Evolutionary conservation across 1,140 invertebrate genomes (phyloP).

Genomic region (Helicoverpa zea): DNA sequence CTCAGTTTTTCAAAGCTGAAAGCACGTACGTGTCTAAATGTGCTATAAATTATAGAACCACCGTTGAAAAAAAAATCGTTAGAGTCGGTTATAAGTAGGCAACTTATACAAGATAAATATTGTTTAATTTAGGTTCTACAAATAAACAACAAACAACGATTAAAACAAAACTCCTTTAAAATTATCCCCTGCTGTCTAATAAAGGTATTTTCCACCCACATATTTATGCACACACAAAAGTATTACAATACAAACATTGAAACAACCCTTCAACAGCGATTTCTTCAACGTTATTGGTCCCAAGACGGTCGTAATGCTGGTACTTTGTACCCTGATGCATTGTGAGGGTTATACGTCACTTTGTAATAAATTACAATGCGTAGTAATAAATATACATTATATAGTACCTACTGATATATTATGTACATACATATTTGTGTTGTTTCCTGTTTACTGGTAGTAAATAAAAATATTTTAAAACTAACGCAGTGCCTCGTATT

Average conservation of each 20-base stretch:
- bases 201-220: background rate
- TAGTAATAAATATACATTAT: background rate
- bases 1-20: too few species aligned
- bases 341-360: background rate
- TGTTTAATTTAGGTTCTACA: background rate
- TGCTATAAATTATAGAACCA: too few species aligned
- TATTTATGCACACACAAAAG: background rate
- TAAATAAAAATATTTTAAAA: too few species aligned
- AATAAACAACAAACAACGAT: background rate
- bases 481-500: too few species aligned
- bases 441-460: background rate
- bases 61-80: too few species aligned
- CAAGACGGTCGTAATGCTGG: background rate
- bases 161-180: background rate
- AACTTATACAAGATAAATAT: background rate
- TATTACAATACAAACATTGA: constrained; percentile 21
- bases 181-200: constrained; percentile 1
- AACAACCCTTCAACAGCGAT: constrained; percentile 27
- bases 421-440: background rate
- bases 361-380: background rate
- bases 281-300: constrained; percentile 24
- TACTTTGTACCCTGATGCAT: constrained; percentile 10
- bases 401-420: too few species aligned
- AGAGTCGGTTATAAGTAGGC: background rate
- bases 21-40: too few species aligned